Base-by-base conservation (phyloP, 2,888 invertebrate genomes). In the Trissonchulus sp. region DNA sequence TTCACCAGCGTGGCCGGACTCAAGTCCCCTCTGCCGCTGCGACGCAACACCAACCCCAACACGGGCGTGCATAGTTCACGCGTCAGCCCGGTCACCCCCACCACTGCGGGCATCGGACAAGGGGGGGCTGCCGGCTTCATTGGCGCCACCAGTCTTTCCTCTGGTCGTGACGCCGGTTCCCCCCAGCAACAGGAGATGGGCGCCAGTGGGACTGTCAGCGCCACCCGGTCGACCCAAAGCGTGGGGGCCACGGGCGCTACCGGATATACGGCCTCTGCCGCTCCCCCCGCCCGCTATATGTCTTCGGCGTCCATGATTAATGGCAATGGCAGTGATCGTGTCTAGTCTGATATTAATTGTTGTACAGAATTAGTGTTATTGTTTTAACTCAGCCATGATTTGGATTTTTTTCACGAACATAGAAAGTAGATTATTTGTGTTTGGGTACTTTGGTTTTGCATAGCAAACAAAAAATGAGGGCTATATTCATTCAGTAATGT, bases 11-110 rank as follows among this genome's bases (percentile, higher is more conserved):
- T 28, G 30, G 31, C 3, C 48, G n/a, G 75, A 15, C 75, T 77
- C 75, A 80, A 80, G 72, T 79, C 79, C 71, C 79, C 80, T 35
- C 76, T 77, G 2, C 79, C 80, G 65, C 78, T 78, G 48, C 77
- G 79, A 30, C 78, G 80, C 34, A 79, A 80, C 76, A 80, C 79
- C 8, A 78, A 78, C 28, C 76, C 77, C 71, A 48, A 68, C 18
- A 23, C 8, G 8, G 48, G 48, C 23, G 48, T 48, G 8, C 48
- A 48, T 48, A 48, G 48, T 48, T 48, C 48, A 8, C 48, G 48
- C 8, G 48, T 48, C 8, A 48, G 48, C 48, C 48, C 48, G 48
- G 48, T 48, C 48, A 48, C 48, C 8, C 48, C 48, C 8, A 8
- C 48, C 48, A 15, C 8, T 48, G 48, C 8, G 23, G 23, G 8